phyloP scores from a whole-genome alignment of 2,888 invertebrate species.

The Cosmia trapezina region DNA sequence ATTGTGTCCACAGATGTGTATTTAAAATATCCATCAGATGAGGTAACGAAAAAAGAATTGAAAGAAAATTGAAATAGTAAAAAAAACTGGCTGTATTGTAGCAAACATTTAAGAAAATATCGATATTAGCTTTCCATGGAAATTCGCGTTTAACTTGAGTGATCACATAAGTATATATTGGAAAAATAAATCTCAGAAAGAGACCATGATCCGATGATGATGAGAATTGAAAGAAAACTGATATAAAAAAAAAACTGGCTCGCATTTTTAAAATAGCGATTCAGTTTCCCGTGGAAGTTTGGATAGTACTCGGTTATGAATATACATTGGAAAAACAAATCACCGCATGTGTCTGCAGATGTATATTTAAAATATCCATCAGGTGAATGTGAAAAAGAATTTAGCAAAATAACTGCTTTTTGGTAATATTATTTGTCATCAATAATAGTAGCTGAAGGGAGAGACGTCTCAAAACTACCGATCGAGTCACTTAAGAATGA shows the following conservation, averaged over 20 bases:
- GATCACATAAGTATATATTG: too few relatives aligned
- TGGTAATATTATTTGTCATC: neutral
- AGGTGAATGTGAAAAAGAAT: neutral
- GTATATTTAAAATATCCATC: neutral
- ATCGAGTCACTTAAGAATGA: neutral
- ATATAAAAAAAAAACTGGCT: neutral
- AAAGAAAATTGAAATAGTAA: neutral
- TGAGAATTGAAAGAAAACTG: neutral
- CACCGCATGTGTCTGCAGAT: neutral
- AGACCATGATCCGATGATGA: neutral
- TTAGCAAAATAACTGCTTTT: neutral
- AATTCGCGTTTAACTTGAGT: neutral
- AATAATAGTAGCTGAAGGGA: neutral
- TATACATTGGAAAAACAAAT: neutral
- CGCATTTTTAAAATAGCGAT: neutral
- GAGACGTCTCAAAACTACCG: neutral
- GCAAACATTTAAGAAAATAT: neutral
- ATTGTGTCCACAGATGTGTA: neutral
- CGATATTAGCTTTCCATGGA: neutral
- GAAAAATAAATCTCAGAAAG: neutral
- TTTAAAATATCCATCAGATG: constrained; percentile 1
- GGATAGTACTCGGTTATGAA: neutral
- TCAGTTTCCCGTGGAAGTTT: neutral
- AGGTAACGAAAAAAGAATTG: neutral
- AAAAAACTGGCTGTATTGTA: neutral